phyloP scores from a whole-genome alignment of 2,888 invertebrate genomes.

The Alloplasta piceator region DNA sequence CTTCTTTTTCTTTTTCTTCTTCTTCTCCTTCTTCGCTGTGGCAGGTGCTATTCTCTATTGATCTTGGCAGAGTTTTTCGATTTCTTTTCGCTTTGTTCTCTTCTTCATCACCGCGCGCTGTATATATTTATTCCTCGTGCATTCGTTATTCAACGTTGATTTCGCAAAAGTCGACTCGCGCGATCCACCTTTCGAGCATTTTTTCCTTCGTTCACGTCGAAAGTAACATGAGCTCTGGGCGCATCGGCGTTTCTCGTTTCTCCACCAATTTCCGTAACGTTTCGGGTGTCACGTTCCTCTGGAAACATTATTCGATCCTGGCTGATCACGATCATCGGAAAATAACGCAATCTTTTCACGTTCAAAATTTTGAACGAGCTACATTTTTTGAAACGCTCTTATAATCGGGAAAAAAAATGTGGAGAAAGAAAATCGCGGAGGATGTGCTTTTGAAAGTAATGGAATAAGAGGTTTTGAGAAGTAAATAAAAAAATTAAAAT shows the following conservation, averaged over 20 bases:
- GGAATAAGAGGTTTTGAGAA: neutral
- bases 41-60: slow-evolving; percentile 54
- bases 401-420: no score
- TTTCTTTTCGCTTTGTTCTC: slow-evolving; percentile 10
- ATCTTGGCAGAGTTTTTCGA: slow-evolving; percentile 51
- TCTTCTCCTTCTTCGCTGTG: neutral
- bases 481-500: neutral
- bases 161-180: neutral
- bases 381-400: no score
- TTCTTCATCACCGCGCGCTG: neutral
- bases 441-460: no score
- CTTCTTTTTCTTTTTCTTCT: neutral
- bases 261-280: slow-evolving; percentile 34
- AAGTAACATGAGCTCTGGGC: slow-evolving; percentile 37
- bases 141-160: neutral
- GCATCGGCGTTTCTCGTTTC: slow-evolving; percentile 38
- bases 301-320: neutral
- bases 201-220: slow-evolving; percentile 32
- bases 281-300: slow-evolving; percentile 19
- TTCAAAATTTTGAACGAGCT: no score
- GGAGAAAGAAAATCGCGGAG: no score
- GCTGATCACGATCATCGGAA: no score
- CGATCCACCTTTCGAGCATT: slow-evolving; percentile 1
- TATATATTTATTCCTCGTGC: neutral
- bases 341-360: no score